phyloP scores from a whole-genome alignment of 1,140 invertebrate genomes.

The Drosophila subpulchrella region DNA sequence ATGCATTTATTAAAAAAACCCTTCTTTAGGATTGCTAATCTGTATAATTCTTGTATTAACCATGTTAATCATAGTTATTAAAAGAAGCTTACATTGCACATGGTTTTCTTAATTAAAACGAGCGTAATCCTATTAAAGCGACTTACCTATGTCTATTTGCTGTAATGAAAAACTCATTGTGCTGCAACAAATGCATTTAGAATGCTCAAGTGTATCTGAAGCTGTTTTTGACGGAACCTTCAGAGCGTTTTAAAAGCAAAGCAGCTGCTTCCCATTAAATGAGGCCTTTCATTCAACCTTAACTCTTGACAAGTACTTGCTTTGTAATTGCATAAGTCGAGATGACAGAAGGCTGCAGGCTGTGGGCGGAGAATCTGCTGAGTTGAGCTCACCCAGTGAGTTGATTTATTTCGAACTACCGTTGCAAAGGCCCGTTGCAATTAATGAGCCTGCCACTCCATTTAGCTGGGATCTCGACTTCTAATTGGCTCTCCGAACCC shows the following conservation, averaged over 20 bases:
- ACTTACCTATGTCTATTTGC: not conserved
- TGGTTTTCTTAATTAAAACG: too few species aligned
- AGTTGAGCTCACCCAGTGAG: not conserved
- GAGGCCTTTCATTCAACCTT: conserved; percentile 12
- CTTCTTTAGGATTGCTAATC: too few species aligned
- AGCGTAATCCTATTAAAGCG: not conserved
- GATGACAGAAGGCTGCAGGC: conserved; percentile 14
- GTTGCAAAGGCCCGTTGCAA: conserved; percentile 66
- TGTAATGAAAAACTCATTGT: not conserved
- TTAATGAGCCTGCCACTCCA: conserved; percentile 61
- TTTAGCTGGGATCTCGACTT: conserved; percentile 20
- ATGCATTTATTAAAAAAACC: too few species aligned
- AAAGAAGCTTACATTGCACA: too few species aligned
- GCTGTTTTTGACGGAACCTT: conserved; percentile 2
- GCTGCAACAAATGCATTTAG: conserved; percentile 2
- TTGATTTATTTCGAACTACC: conserved; percentile 52
- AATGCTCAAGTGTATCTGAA: not conserved
- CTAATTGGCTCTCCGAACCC: conserved; percentile 30
- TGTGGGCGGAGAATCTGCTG: conserved; percentile 14
- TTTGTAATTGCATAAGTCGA: conserved; percentile 33
- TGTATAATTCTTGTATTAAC: too few species aligned
- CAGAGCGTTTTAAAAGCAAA: not conserved
- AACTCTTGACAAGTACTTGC: conserved; percentile 19
- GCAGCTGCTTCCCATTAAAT: conserved; percentile 7
- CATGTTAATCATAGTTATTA: too few species aligned